Evolutionary conservation across 2,797 vertebrate genomes (phyloP).

Genomic region (Martes flavigula): DNA sequence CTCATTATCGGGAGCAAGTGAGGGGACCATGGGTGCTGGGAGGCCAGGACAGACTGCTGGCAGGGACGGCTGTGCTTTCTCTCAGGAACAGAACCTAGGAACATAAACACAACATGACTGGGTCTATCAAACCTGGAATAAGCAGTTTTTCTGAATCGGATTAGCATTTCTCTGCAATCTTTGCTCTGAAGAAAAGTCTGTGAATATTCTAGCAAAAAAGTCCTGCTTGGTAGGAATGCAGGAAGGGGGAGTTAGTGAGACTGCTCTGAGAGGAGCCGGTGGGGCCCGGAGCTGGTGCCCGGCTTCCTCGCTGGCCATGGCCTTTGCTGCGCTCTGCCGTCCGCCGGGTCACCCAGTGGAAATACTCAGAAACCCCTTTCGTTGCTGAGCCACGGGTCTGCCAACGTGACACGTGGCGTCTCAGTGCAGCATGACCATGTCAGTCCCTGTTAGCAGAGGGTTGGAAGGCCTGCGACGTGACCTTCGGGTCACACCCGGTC

Average conservation of each 20-base stretch:
- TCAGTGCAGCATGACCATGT: neutral
- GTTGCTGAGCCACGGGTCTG: neutral
- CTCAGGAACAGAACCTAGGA: neutral
- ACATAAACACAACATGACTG: rapidly evolving
- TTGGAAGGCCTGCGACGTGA: neutral
- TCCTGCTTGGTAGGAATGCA: too few relatives aligned
- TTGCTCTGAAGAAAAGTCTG: neutral
- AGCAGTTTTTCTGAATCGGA: neutral
- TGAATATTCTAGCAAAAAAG: neutral
- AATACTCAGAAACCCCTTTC: neutral
- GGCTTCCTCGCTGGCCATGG: rapidly evolving
- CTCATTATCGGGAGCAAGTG: neutral
- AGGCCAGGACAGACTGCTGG: too few relatives aligned
- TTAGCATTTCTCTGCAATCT: neutral
- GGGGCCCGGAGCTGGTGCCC: too few relatives aligned
- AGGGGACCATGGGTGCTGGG: neutral
- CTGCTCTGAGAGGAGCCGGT: too few relatives aligned
- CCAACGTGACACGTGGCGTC: neutral
- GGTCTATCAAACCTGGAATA: neutral
- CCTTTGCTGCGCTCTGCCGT: rapidly evolving
- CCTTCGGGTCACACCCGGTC: rapidly evolving
- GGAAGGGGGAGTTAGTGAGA: neutral
- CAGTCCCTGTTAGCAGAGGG: neutral
- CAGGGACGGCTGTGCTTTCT: too few relatives aligned
- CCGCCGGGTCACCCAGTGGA: neutral